Evolutionary conservation across 2,888 invertebrate genomes (phyloP).

Genomic region (Campopleginae sp.): DNA sequence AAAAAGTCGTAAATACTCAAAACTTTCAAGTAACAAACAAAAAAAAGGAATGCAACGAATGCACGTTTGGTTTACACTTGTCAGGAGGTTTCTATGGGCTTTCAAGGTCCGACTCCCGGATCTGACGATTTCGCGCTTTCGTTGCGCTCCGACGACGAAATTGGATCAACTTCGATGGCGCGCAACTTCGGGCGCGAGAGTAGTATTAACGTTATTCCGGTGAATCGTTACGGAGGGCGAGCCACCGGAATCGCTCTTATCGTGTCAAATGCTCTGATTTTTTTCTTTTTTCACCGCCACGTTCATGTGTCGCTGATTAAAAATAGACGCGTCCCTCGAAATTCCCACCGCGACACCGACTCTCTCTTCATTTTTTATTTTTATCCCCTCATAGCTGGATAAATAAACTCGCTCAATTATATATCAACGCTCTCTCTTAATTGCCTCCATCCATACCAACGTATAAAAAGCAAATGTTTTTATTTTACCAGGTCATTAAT

Average conservation of each 20-base stretch:
- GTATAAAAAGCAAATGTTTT: not conserved
- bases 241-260: constrained; percentile 36
- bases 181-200: constrained; percentile 34
- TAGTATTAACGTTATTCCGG: constrained; percentile 65
- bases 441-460: not conserved
- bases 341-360: not conserved
- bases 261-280: constrained; percentile 13
- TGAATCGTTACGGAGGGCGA: constrained; percentile 45
- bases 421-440: constrained; percentile 7
- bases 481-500: not conserved
- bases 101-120: constrained; percentile 24
- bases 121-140: constrained; percentile 43
- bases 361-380: constrained; percentile 2
- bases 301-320: not conserved
- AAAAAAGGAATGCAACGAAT: not conserved
- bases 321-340: not conserved
- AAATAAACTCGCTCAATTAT: constrained; percentile 22
- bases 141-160: constrained; percentile 33
- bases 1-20: constrained; percentile 20
- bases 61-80: constrained; percentile 46
- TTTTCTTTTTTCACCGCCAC: not conserved
- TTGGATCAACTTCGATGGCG: constrained; percentile 54
- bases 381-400: not conserved
- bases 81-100: constrained; percentile 19
- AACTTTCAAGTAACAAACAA: not conserved